Base-by-base conservation (phyloP, 2,888 invertebrate genomes). In the Tetragnatha montana region DNA sequence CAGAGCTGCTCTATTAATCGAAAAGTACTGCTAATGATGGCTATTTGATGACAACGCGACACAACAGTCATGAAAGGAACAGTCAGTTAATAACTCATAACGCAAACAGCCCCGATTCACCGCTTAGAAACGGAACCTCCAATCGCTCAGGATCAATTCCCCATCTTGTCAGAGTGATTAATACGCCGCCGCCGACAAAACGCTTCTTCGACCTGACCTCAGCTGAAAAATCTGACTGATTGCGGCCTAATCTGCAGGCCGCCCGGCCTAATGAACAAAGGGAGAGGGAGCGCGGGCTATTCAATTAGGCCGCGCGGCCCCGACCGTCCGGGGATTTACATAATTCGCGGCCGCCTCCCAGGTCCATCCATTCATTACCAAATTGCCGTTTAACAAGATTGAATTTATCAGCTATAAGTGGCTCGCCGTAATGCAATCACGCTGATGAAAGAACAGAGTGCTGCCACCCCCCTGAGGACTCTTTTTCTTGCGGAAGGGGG, bases 321-420 rank as follows among this genome's bases (percentile, higher is more conserved):
- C 81, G 82, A 91, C 80, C 75, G 81, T 71, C 85, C 47, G 75
- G 90, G 90, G 90, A 91, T 91, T 91, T 91, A 91, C 91, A 91
- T 91, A 91, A 91, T 91, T 89, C 89, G 78, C 82, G 91, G 83
- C 88, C 69, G 86, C 74, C 83, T 69, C 91, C 78, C 35, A 49
- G 71, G 74, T 81, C 83, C 81, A 88, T 88, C 91, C 85, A 91
- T 91, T 91, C 91, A 91, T 91, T 91, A 88, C 87, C 49, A 91
- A 91, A 91, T 91, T 91, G 91, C 91, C 91, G 91, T 90, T 91
- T 91, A 91, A 91, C 91, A 90, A 90, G 91, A 91, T 91, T 89
- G 91, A 91, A 91, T 91, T 91, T 91, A 91, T 90, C 88, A 90
- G 90, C 87, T 85, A 91, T 91, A 91, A 90, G 91, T 90, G 91